Conservation (phyloP, 2,888 invertebrate genomes). For the Labia minor region DNA sequence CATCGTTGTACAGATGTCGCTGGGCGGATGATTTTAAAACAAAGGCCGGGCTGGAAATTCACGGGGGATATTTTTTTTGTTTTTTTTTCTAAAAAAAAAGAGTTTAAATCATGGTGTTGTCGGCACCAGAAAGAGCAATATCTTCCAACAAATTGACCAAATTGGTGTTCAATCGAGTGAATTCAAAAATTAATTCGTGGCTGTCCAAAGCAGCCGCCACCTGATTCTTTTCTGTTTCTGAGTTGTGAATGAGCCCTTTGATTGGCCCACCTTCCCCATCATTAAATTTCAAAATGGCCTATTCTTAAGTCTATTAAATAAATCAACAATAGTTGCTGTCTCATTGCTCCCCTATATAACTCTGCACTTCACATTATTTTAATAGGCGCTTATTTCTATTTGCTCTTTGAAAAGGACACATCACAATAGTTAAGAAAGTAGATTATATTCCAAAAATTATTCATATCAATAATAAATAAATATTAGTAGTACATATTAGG, state of each 20-base stretch:
- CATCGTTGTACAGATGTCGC: not conserved
- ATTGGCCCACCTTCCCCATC: not conserved
- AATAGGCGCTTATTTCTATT: too few species aligned
- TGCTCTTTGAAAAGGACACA: too few species aligned
- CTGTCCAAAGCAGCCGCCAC: not conserved
- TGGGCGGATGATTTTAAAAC: not conserved
- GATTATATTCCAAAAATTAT: too few species aligned
- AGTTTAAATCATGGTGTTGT: not conserved
- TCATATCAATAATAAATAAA: too few species aligned
- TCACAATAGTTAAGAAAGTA: too few species aligned
- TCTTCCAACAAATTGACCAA: constrained; percentile 2
- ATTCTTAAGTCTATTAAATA: not conserved
- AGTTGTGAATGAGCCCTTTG: not conserved
- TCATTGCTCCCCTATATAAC: too few species aligned
- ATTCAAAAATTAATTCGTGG: not conserved
- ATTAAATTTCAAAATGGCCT: not conserved
- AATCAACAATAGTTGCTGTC: not conserved
- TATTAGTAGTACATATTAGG: too few species aligned
- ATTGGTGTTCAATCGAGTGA: constrained; percentile 1
- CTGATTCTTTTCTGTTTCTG: constrained; percentile 13
- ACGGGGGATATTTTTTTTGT: too few species aligned
- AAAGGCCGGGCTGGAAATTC: not conserved
- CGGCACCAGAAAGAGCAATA: not conserved
- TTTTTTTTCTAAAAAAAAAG: too few species aligned
- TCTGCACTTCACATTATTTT: too few species aligned